Conservation (phyloP, 2,797 vertebrate genomes). For the Heteromormyrus szaboi region DNA sequence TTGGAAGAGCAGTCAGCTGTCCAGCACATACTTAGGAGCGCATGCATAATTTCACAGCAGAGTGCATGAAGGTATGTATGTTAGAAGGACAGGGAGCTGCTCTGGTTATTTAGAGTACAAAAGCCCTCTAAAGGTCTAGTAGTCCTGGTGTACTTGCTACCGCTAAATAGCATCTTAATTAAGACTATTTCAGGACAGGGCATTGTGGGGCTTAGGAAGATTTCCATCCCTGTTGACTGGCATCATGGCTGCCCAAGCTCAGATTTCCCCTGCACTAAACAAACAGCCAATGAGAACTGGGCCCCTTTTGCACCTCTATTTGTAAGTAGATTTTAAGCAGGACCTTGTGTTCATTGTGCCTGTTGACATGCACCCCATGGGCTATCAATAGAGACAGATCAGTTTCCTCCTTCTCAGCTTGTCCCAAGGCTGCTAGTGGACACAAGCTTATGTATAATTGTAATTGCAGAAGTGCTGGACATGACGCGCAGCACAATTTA, state of each 20-base stretch:
- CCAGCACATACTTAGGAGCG: slow-evolving; percentile 62
- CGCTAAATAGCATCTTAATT: slow-evolving; percentile 58
- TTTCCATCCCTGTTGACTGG: slow-evolving; percentile 47
- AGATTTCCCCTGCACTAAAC: slow-evolving; percentile 55
- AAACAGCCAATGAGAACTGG: slow-evolving; percentile 37
- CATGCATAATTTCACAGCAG: slow-evolving; percentile 17
- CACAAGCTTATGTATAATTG: background rate
- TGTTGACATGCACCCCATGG: background rate
- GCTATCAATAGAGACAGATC: slow-evolving; percentile 31
- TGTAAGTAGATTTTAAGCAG: slow-evolving; percentile 12
- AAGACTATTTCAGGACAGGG: slow-evolving; percentile 56
- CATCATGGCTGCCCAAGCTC: slow-evolving; percentile 49
- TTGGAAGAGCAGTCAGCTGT: slow-evolving; percentile 65
- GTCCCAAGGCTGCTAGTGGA: background rate
- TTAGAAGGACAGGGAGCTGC: slow-evolving; percentile 8
- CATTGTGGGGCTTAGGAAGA: slow-evolving; percentile 54
- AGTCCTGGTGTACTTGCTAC: slow-evolving; percentile 33
- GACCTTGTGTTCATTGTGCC: background rate
- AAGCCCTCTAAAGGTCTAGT: slow-evolving; percentile 50
- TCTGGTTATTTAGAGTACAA: background rate
- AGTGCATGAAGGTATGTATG: background rate
- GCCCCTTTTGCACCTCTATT: slow-evolving; percentile 20
- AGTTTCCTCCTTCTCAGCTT: slow-evolving; percentile 23
- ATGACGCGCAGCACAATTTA: slow-evolving; percentile 45
- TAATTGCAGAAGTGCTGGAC: slow-evolving; percentile 19